Evolutionary conservation across 2,888 invertebrate species (phyloP).

Genomic region (Diachrysia chrysitis): DNA sequence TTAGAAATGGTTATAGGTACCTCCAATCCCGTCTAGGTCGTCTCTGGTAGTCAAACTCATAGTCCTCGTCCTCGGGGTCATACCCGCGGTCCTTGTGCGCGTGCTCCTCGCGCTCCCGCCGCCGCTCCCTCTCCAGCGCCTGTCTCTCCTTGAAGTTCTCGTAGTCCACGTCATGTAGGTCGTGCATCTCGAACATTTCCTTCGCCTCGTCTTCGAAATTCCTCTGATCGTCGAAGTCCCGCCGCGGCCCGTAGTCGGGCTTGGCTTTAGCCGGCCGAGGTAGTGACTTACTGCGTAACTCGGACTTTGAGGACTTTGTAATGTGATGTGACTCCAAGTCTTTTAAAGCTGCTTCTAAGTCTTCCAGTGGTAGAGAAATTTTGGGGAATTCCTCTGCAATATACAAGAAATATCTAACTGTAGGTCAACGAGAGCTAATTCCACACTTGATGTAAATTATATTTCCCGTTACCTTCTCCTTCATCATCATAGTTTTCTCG

Average conservation of each 20-base stretch:
- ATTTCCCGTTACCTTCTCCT: conserved; percentile 69
- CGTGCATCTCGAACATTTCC: conserved; percentile 84
- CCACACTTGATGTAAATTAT: too few relatives aligned
- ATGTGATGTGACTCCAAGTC: conserved; percentile 80
- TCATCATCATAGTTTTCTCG: conserved; percentile 70
- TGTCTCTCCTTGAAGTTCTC: conserved; percentile 87
- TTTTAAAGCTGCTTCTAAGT: conserved; percentile 82
- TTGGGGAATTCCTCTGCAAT: conserved; percentile 82
- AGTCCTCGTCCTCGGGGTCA: conserved; percentile 84
- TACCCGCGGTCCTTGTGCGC: conserved; percentile 76
- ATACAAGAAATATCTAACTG: neutral
- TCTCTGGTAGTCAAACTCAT: conserved; percentile 77
- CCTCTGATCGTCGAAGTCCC: conserved; percentile 74
- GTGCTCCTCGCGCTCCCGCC: conserved; percentile 70
- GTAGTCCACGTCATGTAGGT: conserved; percentile 82
- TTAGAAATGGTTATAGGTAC: conserved; percentile 49
- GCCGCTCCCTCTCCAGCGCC: conserved; percentile 72
- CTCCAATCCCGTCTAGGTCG: conserved; percentile 68
- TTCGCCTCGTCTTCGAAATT: conserved; percentile 76
- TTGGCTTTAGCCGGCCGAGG: conserved; percentile 78
- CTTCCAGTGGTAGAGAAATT: conserved; percentile 82
- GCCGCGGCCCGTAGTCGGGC: conserved; percentile 75
- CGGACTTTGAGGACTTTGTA: conserved; percentile 71
- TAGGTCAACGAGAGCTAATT: too few relatives aligned
- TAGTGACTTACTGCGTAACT: conserved; percentile 79